Conservation (phyloP, 2,113 vertebrate species). For the Pandion haliaetus region DNA sequence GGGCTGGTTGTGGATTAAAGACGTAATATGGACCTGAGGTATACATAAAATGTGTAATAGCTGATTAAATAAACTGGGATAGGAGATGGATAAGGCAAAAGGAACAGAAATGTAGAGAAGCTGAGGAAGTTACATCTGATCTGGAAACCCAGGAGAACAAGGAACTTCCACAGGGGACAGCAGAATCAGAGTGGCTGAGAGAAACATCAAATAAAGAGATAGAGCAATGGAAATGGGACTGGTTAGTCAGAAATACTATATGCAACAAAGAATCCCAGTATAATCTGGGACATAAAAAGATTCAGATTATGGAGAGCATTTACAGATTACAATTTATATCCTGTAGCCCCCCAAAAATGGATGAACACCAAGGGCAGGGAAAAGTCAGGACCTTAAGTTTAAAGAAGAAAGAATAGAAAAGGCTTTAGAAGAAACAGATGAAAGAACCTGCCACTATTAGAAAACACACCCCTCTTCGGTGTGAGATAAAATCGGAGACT, state of each 20-base stretch:
- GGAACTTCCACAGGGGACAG: background rate
- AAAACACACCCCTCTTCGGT: background rate
- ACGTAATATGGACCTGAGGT: background rate
- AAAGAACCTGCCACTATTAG: rapidly evolving
- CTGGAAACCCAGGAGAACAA: background rate
- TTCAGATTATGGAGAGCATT: background rate
- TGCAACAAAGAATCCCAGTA: background rate
- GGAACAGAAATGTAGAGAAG: background rate
- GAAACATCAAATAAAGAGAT: background rate
- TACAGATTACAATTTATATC: background rate
- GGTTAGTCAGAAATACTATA: background rate
- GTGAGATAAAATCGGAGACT: background rate
- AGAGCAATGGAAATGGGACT: background rate
- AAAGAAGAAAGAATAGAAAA: background rate
- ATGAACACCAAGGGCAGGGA: background rate
- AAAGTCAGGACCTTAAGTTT: background rate
- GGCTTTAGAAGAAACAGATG: background rate
- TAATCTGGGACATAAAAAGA: background rate
- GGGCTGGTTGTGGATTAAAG: background rate
- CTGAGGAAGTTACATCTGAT: background rate
- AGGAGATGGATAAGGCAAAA: background rate
- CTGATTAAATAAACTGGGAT: background rate
- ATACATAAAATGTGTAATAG: rapidly evolving
- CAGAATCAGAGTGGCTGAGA: background rate
- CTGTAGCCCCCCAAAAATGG: background rate